These are phyloP conservation scores for Gibbula magus DNA, from an alignment of 2,888 invertebrate species.

Conservation along the genomic window DNA sequence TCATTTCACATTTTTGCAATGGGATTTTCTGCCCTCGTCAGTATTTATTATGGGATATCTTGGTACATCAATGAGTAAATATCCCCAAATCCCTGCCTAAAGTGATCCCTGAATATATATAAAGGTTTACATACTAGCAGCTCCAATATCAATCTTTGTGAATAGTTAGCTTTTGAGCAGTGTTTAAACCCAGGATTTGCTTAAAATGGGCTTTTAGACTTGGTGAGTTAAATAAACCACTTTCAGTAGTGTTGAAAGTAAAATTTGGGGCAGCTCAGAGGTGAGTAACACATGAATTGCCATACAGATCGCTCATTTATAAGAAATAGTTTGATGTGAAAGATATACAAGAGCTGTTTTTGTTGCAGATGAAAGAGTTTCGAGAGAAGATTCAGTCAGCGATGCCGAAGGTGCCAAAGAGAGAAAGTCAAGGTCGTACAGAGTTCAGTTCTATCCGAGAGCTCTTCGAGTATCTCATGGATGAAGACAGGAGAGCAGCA, in stretches of 20 bases:
- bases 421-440: conserved; percentile 87
- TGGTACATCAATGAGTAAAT: too few relatives aligned
- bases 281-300: background rate
- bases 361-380: conserved; percentile 85
- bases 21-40: too few relatives aligned
- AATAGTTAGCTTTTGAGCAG: too few relatives aligned
- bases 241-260: conserved; percentile 13
- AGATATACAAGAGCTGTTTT: background rate
- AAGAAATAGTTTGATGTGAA: too few relatives aligned
- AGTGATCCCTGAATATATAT: too few relatives aligned
- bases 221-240: background rate
- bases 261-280: background rate
- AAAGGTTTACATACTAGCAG: too few relatives aligned
- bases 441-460: conserved; percentile 91
- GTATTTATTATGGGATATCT: too few relatives aligned
- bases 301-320: background rate
- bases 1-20: too few relatives aligned
- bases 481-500: conserved; percentile 70
- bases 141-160: too few relatives aligned
- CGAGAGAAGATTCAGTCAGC: conserved; percentile 85
- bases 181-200: too few relatives aligned
- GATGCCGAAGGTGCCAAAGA: conserved; percentile 86
- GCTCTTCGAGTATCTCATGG: conserved; percentile 84
- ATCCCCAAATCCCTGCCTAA: too few relatives aligned
- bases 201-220: conserved; percentile 26